Evolutionary conservation across 2,888 invertebrate genomes (phyloP).

Genomic region (Julus scandinavius): DNA sequence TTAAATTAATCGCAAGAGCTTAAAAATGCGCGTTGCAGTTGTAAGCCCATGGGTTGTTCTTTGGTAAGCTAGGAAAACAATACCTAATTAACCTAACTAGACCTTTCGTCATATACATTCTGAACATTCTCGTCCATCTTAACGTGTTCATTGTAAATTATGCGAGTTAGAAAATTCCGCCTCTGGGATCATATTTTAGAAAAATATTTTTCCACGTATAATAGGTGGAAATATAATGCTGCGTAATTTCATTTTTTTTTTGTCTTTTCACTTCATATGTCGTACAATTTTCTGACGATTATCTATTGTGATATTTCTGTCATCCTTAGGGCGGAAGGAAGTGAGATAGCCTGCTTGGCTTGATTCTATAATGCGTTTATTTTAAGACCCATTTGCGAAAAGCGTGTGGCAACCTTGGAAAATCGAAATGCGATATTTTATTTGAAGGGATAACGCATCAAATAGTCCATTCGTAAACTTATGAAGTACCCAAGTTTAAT

Average conservation of each 20-base stretch:
- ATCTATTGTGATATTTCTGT: neutral
- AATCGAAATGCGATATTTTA: neutral
- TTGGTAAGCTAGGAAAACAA: neutral
- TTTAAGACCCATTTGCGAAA: neutral
- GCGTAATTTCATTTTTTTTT: neutral
- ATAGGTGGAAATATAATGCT: neutral
- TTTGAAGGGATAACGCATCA: neutral
- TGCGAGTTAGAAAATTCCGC: neutral
- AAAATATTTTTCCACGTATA: neutral
- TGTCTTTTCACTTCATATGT: slow-evolving; percentile 25
- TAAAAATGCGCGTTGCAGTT: neutral
- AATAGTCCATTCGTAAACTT: neutral
- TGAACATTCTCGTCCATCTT: neutral
- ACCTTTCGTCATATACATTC: no score
- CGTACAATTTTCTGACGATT: slow-evolving; percentile 33
- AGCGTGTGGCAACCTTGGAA: neutral
- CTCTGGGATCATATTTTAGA: neutral
- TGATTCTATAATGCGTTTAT: slow-evolving; percentile 6
- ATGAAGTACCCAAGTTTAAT: neutral
- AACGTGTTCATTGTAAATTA: neutral
- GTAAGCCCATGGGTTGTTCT: neutral
- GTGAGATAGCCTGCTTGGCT: neutral
- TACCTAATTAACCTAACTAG: neutral
- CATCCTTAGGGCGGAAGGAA: slow-evolving; percentile 25
- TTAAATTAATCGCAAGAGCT: neutral